Evolutionary conservation across 2,888 invertebrate species (phyloP).

Genomic region (Chorisops tibialis): DNA sequence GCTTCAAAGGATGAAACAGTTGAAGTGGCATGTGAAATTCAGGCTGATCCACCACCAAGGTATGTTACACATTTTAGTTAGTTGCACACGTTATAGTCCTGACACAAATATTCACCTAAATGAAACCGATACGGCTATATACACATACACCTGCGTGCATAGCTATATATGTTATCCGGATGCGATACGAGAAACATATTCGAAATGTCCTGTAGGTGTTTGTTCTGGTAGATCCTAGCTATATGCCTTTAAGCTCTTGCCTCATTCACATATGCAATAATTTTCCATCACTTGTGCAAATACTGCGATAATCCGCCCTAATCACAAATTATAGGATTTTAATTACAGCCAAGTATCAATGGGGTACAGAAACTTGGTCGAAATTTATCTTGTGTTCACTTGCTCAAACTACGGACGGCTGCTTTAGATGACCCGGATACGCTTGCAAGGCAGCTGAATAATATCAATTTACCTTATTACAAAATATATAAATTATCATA

Average conservation of each 20-base stretch:
- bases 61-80: conserved; percentile 32
- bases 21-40: conserved; percentile 83
- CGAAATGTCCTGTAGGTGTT: neutral
- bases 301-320: neutral
- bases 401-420: no score
- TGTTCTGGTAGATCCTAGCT: neutral
- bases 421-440: no score
- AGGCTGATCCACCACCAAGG: conserved; percentile 83
- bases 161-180: neutral
- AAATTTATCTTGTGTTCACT: no score
- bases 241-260: no score
- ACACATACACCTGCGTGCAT: neutral
- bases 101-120: neutral
- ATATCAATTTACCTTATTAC: no score
- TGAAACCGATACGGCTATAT: neutral
- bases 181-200: no score
- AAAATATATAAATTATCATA: no score
- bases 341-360: neutral
- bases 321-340: conserved; percentile 9
- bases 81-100: neutral
- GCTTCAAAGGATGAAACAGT: conserved; percentile 84
- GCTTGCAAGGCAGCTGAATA: no score
- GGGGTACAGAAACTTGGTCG: neutral
- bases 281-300: neutral
- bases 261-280: neutral